phyloP scores from a whole-genome alignment of 2,797 vertebrate species.

The Netta rufina region DNA sequence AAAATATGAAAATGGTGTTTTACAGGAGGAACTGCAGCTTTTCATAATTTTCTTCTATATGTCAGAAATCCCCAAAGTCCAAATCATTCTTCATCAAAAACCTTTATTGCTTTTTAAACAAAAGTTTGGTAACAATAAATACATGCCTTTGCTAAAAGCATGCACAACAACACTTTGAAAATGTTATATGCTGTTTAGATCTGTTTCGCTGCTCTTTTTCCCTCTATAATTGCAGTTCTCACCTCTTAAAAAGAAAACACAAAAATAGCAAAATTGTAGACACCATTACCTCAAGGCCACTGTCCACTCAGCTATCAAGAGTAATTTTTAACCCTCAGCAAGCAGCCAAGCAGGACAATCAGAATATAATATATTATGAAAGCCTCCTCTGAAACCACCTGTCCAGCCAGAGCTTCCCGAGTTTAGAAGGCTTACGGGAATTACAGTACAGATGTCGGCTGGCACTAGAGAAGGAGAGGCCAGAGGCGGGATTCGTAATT shows the following conservation, averaged over 20 bases:
- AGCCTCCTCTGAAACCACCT: background rate
- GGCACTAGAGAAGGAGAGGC: background rate
- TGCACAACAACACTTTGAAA: background rate
- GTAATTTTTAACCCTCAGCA: slow-evolving; percentile 5
- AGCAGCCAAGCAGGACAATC: background rate
- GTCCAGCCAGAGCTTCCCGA: background rate
- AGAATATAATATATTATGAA: background rate
- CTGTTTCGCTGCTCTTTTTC: background rate
- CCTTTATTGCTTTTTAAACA: background rate
- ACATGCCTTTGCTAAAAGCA: background rate
- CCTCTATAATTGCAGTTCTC: background rate
- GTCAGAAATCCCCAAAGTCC: background rate
- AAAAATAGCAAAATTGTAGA: background rate
- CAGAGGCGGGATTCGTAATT: background rate
- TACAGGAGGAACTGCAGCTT: background rate
- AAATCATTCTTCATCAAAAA: background rate
- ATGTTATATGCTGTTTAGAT: background rate
- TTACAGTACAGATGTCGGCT: background rate
- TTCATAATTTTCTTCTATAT: background rate
- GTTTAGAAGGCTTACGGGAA: background rate
- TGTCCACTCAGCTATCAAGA: background rate
- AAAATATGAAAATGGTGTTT: background rate
- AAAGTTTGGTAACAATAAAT: background rate
- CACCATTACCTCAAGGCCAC: background rate
- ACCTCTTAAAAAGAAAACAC: background rate